phyloP scores from a whole-genome alignment of 2,888 invertebrate genomes.

The Microchrysa polita region DNA sequence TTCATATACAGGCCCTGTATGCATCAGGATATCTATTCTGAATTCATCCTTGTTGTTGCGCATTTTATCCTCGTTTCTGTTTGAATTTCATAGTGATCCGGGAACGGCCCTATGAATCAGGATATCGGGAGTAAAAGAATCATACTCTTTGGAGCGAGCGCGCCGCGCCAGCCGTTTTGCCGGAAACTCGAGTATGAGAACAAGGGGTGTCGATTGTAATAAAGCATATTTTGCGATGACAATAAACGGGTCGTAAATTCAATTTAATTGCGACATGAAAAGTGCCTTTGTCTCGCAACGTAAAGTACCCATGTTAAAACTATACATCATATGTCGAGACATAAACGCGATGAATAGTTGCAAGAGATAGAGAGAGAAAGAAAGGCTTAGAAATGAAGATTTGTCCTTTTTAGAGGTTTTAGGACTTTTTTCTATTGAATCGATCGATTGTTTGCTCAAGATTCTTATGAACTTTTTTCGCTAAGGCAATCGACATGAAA shows the following conservation, averaged over 20 bases:
- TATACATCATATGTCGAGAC: conserved; percentile 30
- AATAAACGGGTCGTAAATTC: conserved; percentile 48
- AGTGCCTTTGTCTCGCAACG: conserved; percentile 52
- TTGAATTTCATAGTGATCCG: background rate
- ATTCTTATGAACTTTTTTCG: no score
- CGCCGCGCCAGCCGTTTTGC: no score
- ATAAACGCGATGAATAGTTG: background rate
- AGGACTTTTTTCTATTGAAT: no score
- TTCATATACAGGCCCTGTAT: background rate
- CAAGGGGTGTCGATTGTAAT: conserved; percentile 9
- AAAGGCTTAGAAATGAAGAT: no score
- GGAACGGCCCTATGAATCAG: background rate
- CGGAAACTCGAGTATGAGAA: no score
- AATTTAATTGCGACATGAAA: conserved; percentile 46
- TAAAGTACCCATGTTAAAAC: conserved; percentile 35
- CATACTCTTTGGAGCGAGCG: background rate
- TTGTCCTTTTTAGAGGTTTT: no score
- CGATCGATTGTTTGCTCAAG: no score
- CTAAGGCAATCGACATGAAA: no score
- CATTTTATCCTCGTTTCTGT: background rate
- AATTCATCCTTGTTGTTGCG: background rate
- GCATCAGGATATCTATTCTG: background rate
- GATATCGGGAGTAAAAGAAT: background rate
- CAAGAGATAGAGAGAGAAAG: no score
- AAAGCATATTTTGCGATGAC: conserved; percentile 48